Evolutionary conservation across 2,113 vertebrate genomes (phyloP).

Genomic region (Ifrita kowaldi): DNA sequence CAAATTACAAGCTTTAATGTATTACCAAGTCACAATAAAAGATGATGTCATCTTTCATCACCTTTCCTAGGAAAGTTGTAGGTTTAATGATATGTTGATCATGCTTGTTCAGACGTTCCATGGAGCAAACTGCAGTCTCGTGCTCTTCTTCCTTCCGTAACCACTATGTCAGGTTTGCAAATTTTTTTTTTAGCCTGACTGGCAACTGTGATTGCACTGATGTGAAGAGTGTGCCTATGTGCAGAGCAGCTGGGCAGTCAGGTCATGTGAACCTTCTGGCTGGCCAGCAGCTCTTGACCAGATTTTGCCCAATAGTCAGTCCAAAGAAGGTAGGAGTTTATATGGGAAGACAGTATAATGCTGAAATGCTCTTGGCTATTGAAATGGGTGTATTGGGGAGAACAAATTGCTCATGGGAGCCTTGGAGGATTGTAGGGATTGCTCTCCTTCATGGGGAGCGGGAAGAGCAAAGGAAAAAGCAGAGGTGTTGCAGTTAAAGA

Average conservation of each 20-base stretch:
- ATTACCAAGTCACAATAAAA: background rate
- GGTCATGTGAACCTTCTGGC: background rate
- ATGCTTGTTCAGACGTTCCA: background rate
- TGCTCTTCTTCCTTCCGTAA: background rate
- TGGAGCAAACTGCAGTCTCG: background rate
- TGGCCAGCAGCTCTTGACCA: background rate
- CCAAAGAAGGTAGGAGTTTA: background rate
- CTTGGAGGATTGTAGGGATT: background rate
- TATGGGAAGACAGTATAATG: background rate
- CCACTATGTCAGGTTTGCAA: background rate
- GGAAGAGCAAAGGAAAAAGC: background rate
- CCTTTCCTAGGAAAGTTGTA: background rate
- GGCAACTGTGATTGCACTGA: background rate
- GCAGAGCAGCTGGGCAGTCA: background rate
- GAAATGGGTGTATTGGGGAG: background rate
- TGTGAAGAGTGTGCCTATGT: background rate
- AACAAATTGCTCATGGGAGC: background rate
- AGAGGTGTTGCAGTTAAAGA: background rate
- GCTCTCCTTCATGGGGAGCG: background rate
- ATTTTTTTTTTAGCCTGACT: background rate
- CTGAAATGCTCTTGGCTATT: background rate
- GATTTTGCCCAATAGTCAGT: background rate
- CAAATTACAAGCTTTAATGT: background rate
- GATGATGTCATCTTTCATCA: background rate
- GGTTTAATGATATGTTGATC: background rate